Evolutionary conservation across 1,140 invertebrate species (phyloP).

Genomic region (Amphibalanus amphitrite): DNA sequence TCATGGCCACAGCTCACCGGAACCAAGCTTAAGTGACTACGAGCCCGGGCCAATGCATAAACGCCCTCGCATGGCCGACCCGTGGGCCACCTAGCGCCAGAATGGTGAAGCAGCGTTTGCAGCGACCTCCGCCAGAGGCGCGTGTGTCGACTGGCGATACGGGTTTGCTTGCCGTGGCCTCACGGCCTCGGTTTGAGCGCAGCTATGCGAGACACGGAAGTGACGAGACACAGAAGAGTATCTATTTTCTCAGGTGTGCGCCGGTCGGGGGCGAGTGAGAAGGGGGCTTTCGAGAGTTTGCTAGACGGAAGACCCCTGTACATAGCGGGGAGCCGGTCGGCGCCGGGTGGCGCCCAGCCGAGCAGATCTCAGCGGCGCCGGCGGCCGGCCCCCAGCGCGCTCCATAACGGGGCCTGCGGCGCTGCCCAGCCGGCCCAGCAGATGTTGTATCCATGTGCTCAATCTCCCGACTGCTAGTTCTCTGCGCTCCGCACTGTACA

Average conservation of each 20-base stretch:
- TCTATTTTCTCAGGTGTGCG: constrained; percentile 1
- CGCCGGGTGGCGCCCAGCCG: too few relatives aligned
- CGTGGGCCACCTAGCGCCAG: background rate
- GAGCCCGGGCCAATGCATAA: background rate
- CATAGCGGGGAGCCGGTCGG: too few relatives aligned
- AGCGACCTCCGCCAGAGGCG: too few relatives aligned
- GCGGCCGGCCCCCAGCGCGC: too few relatives aligned
- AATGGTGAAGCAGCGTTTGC: background rate
- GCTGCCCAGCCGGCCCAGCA: too few relatives aligned
- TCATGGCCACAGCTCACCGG: background rate
- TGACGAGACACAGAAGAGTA: background rate
- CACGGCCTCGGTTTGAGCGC: too few relatives aligned
- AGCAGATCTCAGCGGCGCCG: too few relatives aligned
- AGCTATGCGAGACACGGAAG: background rate
- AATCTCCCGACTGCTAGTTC: background rate
- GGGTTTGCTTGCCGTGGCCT: background rate
- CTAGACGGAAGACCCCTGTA: too few relatives aligned
- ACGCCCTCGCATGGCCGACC: background rate
- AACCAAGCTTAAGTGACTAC: background rate
- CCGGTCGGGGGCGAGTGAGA: background rate
- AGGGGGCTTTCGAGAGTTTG: too few relatives aligned
- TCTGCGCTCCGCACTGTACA: background rate
- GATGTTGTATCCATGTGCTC: background rate
- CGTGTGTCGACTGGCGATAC: background rate
- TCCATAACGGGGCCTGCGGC: background rate